Base-by-base conservation (phyloP, 2,797 vertebrate genomes). In the Semaprochilodus insignis region DNA sequence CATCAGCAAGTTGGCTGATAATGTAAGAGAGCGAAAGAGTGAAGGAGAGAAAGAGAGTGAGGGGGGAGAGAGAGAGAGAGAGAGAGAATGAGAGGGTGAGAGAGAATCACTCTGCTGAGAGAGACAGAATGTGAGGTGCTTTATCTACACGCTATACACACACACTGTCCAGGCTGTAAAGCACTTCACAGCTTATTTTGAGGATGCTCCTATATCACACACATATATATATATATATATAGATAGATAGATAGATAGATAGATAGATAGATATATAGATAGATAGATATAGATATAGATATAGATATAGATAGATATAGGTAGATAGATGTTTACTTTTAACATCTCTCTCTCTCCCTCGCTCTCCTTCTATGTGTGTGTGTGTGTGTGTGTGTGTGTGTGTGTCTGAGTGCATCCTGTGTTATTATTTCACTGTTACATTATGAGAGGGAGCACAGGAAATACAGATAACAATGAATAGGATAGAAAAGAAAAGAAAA, bases 311-410 rank as follows among this genome's bases (percentile, higher is more conserved):
- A 31, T 31, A 31, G 31, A 31, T 3, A n/a, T n/a, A n/a, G n/a
- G n/a, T n/a, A n/a, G n/a, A n/a, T n/a, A n/a, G n/a, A n/a, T 36
- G 36, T 36, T 36, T 36, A 36, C 36, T 36, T 36, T 36, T 36
- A 3, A 40, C 6, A 40, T 44, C 44, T 44, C 4, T 44, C 44
- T 44, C 36, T 40, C 36, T 40, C 36, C 6, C 3, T 3, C 36
- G 6, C 44, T 44, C 44, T 44, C 44, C 10, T 1, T 44, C 4
- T 77, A 72, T 55, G 78, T 80, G 72, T 66, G 65, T 65, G 75
- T 52, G 21, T n/a, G 55, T 80, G 75, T 72, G 76, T 70, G 66
- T 77, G 72, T 54, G 78, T 48, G 59, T 84, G 78, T 76, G 80
- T 74, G 77, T 73, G n/a, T n/a, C 63, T 10, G 76, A 76, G 85